A percentile compares a stretch with the other conserved stretches of the same genome.
These are phyloP conservation scores for Acrobasis suavella DNA, from an alignment of 2,888 invertebrate species.

Conservation along the genomic window DNA sequence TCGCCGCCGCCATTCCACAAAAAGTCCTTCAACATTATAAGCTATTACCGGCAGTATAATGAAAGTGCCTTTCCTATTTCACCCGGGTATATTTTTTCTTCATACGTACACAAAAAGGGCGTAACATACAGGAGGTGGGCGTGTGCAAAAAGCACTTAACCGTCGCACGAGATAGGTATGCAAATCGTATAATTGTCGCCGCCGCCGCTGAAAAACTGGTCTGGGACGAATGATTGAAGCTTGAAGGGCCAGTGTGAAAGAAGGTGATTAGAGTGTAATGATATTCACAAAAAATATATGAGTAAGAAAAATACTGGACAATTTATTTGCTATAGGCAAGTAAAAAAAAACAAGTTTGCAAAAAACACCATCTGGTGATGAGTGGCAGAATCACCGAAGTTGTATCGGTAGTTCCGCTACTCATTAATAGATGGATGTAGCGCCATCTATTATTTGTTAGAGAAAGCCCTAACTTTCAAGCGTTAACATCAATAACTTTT, in stretches of 20 bases:
- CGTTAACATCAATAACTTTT: too few relatives aligned
- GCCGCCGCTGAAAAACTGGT: constrained; percentile 34
- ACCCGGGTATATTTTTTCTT: constrained; percentile 20
- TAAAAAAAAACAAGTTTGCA: too few relatives aligned
- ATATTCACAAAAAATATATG: background rate
- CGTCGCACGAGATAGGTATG: constrained; percentile 51
- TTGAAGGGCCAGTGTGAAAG: constrained; percentile 5
- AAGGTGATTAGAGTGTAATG: background rate
- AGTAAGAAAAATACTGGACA: background rate
- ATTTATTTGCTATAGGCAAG: too few relatives aligned
- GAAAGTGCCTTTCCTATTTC: constrained; percentile 22
- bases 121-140: constrained; percentile 38
- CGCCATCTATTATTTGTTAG: too few relatives aligned
- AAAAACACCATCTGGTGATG: too few relatives aligned
- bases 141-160: constrained; percentile 29
- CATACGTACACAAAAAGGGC: constrained; percentile 37
- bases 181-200: constrained; percentile 62
- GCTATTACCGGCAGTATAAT: constrained; percentile 17
- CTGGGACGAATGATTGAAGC: background rate
- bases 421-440: too few relatives aligned
- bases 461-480: too few relatives aligned
- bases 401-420: too few relatives aligned
- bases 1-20: constrained; percentile 5
- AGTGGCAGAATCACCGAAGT: too few relatives aligned
- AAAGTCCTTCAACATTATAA: constrained; percentile 34